Percentiles rank a stretch among this genome's conserved stretches.
These are phyloP conservation scores for Eolophus roseicapilla DNA, from an alignment of 2,113 vertebrate genomes.

Conservation along the genomic window DNA sequence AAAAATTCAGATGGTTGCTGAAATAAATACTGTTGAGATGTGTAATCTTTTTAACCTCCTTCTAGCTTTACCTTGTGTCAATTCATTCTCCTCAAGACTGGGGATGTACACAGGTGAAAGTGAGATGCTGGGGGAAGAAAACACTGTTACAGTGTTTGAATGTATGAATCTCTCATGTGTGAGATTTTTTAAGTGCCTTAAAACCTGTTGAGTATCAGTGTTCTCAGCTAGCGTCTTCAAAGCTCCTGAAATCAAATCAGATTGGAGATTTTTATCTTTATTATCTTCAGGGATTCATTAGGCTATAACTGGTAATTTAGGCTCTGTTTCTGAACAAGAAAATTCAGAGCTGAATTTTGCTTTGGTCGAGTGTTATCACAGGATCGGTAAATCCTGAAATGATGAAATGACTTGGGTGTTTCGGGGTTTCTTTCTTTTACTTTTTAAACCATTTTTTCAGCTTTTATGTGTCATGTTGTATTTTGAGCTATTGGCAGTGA, in stretches of 20 bases:
- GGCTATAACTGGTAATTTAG: neutral
- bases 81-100: neutral
- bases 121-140: neutral
- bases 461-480: neutral
- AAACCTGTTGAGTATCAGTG: neutral
- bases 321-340: neutral
- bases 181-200: neutral
- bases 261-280: neutral
- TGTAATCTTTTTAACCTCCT: neutral
- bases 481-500: constrained; percentile 25
- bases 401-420: neutral
- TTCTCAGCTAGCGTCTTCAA: accelerated
- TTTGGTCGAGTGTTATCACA: neutral
- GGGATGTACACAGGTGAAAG: neutral
- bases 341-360: neutral
- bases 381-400: neutral
- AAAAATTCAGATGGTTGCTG: neutral
- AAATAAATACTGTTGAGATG: neutral
- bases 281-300: neutral
- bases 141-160: neutral
- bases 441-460: neutral
- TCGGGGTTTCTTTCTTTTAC: neutral
- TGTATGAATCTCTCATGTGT: neutral
- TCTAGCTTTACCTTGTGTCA: neutral
- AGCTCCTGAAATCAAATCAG: neutral